A percentile compares a stretch with the other conserved stretches of the same genome.
phyloP scores from a whole-genome alignment of 2,113 vertebrate species.

The Cyanistes caeruleus region DNA sequence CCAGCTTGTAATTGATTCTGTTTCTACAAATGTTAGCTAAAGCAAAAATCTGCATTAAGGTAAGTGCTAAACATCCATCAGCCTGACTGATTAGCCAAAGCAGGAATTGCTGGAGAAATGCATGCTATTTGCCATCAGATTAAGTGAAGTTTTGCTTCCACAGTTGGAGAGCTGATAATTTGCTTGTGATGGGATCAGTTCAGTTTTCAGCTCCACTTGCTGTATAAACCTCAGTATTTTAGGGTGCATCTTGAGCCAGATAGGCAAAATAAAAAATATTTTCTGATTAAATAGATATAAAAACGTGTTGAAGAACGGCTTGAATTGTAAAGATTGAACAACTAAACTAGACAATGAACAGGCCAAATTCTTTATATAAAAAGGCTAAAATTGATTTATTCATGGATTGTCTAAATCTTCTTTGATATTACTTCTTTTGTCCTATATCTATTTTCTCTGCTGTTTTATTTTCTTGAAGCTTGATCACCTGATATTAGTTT shows the following conservation, averaged over 20 bases:
- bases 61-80: slow-evolving; percentile 71
- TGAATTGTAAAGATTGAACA: background rate
- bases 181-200: slow-evolving; percentile 51
- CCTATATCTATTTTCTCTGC: background rate
- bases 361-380: background rate
- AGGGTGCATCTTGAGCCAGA: background rate
- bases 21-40: slow-evolving; percentile 75
- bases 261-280: slow-evolving; percentile 35
- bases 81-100: slow-evolving; percentile 68
- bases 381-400: background rate
- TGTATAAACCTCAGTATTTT: slow-evolving; percentile 38
- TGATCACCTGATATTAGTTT: background rate
- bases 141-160: slow-evolving; percentile 74
- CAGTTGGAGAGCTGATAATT: slow-evolving; percentile 70
- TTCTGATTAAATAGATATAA: slow-evolving; percentile 31
- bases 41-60: slow-evolving; percentile 74
- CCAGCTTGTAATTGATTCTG: slow-evolving; percentile 69
- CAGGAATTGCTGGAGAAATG: slow-evolving; percentile 68
- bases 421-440: background rate
- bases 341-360: background rate
- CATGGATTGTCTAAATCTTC: background rate
- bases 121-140: slow-evolving; percentile 73
- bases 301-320: background rate
- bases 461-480: background rate
- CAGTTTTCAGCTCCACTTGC: slow-evolving; percentile 39